Conservation (phyloP, 2,888 invertebrate genomes). For the Hypomecis atomaria region DNA sequence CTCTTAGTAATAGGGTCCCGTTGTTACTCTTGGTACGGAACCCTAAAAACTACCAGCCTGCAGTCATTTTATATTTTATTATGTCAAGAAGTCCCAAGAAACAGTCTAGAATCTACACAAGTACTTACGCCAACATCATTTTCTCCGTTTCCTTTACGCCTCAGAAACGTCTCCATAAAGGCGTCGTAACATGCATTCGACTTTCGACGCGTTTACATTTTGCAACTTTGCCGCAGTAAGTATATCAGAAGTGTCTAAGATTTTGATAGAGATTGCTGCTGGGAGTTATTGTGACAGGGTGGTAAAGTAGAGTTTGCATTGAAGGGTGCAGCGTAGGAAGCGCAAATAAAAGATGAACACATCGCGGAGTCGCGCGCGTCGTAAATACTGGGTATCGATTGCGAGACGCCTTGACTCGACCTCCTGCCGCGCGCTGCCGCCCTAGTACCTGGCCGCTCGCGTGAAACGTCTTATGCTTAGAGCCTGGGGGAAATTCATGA, state of each 20-base stretch:
- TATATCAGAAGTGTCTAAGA: background rate
- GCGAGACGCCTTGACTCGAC: conserved; percentile 61
- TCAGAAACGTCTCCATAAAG: conserved; percentile 30
- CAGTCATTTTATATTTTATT: background rate
- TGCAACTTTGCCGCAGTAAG: conserved; percentile 3
- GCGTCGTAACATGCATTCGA: conserved; percentile 22
- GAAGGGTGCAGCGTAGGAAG: conserved; percentile 35
- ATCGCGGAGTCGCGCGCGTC: conserved; percentile 45
- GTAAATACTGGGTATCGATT: conserved; percentile 74
- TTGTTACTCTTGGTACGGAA: too few species aligned
- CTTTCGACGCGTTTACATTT: conserved; percentile 6
- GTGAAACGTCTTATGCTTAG: background rate
- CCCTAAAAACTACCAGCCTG: too few species aligned
- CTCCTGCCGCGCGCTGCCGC: conserved; percentile 62
- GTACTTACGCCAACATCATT: conserved; percentile 15
- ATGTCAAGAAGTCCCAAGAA: background rate
- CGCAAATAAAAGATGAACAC: conserved; percentile 63
- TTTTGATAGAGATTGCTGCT: too few species aligned
- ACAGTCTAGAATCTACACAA: conserved; percentile 3
- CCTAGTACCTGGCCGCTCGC: conserved; percentile 40
- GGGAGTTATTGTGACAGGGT: conserved; percentile 17
- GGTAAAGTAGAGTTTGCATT: conserved; percentile 10
- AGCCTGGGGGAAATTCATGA: background rate
- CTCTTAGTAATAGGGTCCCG: too few species aligned
- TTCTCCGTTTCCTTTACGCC: conserved; percentile 15